Evolutionary conservation across 2,797 vertebrate genomes (phyloP), one percentile per base, ranked within the genome.

Genomic region (Miichthys miiuy): DNA sequence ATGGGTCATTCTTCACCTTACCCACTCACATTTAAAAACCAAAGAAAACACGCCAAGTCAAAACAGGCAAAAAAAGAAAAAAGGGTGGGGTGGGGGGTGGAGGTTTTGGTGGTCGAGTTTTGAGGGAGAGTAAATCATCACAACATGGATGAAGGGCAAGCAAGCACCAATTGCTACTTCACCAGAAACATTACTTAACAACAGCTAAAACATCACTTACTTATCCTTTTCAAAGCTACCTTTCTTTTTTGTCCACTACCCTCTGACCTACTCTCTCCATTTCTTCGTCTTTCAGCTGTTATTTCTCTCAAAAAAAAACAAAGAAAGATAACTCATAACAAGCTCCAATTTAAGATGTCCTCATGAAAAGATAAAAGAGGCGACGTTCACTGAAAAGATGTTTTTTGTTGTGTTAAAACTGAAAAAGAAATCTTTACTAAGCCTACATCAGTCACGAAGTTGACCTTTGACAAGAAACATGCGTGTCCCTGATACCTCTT

Each of bases 201-300:
- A 91, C 87, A 91, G 86, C 91, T 91, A 91, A 91, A 90, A 89
- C 66, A 80, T 80, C 72, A 91, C 87, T 83, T 92, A 56, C 89
- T 85, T 63, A 50, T 76, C 84, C 90, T 77, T 81, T 82, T 82
- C 68, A 66, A 74, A 68, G 20, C 80, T 20, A 18, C 64, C 79
- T 54, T 55, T 79, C 80, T 62, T 76, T 71, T 68, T 58, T 55
- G 8, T 66, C 70, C 47, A 38, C 48, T 27, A 71, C 51, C 52
- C 57, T 76, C 72, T 84, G 47, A 79, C 72, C 75, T 77, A 68
- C 79, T 56, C 79, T 76, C 77, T 60, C 57, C 50, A 72, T 57
- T 55, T 82, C 60, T 54, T 68, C 60, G 50, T 82, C 51, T 74
- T 80, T 68, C 52, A 87, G 85, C 85, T 63, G 87, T 82, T 74